A percentile compares a stretch with the other conserved stretches of the same genome.
phyloP scores from a whole-genome alignment of 1,140 invertebrate species.

The Heliothis subflexa region DNA sequence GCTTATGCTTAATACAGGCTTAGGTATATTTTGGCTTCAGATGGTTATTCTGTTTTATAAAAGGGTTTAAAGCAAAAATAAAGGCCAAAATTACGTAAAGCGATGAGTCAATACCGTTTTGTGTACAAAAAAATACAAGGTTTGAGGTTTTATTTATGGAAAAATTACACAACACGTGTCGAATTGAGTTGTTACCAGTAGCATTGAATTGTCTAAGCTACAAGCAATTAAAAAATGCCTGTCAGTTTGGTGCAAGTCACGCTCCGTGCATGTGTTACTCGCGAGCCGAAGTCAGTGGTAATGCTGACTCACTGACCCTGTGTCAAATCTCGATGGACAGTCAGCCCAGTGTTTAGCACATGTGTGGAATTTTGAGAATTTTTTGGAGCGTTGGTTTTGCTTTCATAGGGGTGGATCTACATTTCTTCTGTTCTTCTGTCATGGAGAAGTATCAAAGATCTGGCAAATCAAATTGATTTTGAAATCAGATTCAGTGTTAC shows the following conservation, averaged over 20 bases:
- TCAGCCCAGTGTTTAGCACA: conserved; percentile 70
- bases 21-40: not conserved
- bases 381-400: not conserved
- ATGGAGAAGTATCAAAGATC: too few species aligned
- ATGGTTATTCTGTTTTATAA: conserved; percentile 29
- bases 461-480: not conserved
- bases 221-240: conserved; percentile 79
- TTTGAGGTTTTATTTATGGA: not conserved
- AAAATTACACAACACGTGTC: conserved; percentile 12
- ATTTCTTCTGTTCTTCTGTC: not conserved
- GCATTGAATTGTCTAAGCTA: conserved; percentile 74
- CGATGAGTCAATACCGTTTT: conserved; percentile 1
- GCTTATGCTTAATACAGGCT: conserved; percentile 1
- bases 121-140: not conserved
- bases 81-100: conserved; percentile 16
- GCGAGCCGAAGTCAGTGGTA: conserved; percentile 64
- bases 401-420: not conserved
- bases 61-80: not conserved
- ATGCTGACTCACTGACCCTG: conserved; percentile 75
- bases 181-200: conserved; percentile 52
- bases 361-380: conserved; percentile 57
- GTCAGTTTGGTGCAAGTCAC: conserved; percentile 75
- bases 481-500: not conserved
- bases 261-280: conserved; percentile 72
- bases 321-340: conserved; percentile 83